phyloP scores from a whole-genome alignment of 2,888 invertebrate species.

The Meiosimyza platycephala region DNA sequence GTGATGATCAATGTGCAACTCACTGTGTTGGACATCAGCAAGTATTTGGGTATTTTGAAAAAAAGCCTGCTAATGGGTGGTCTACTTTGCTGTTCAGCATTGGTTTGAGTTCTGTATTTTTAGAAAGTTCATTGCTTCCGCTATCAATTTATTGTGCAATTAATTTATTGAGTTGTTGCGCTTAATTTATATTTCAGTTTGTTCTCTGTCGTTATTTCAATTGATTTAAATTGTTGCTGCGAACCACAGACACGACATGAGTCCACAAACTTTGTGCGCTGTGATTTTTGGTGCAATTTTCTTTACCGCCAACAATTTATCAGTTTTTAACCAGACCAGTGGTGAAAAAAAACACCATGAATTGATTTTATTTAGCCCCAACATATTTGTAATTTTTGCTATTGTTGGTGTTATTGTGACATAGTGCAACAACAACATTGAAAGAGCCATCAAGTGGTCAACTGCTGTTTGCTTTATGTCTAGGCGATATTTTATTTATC shows the following conservation, averaged over 20 bases:
- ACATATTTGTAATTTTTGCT: conserved; percentile 23
- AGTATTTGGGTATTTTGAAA: conserved; percentile 42
- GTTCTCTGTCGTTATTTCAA: conserved; percentile 55
- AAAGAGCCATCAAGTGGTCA: conserved; percentile 22
- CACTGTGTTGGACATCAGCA: conserved; percentile 55
- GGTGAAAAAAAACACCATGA: conserved; percentile 5
- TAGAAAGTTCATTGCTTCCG: not conserved
- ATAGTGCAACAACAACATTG: not conserved
- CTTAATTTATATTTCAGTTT: conserved; percentile 26
- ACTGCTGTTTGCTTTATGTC: conserved; percentile 21
- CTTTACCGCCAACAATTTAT: conserved; percentile 16
- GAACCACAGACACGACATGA: conserved; percentile 53
- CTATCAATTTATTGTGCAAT: not conserved
- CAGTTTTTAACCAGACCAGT: conserved; percentile 5
- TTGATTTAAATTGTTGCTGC: conserved; percentile 61
- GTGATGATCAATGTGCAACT: conserved; percentile 55
- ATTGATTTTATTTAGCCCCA: conserved; percentile 34
- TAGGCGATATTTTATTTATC: conserved; percentile 30
- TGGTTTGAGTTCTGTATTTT: not conserved
- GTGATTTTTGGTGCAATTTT: conserved; percentile 11
- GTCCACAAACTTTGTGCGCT: not conserved
- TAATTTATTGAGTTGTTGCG: conserved; percentile 16
- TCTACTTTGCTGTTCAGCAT: not conserved
- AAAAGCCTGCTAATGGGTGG: not conserved
- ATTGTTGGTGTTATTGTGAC: not conserved